phyloP scores from a whole-genome alignment of 2,113 vertebrate species.

The Anthoscopus minutus region DNA sequence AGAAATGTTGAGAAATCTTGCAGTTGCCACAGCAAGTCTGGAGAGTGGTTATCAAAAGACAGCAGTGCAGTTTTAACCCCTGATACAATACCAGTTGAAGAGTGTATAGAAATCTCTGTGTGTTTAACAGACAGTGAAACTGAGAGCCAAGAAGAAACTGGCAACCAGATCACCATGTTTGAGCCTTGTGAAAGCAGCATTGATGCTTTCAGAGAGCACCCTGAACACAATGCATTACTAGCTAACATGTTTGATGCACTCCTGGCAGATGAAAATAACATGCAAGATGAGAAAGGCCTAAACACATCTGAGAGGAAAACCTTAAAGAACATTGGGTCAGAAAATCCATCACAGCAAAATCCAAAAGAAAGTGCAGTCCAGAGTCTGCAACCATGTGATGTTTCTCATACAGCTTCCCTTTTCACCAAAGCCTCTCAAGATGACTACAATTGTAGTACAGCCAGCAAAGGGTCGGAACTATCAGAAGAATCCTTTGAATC shows the following conservation, averaged over 20 bases:
- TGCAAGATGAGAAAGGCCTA: neutral
- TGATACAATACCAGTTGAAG: slow-evolving; percentile 49
- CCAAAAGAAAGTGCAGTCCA: neutral
- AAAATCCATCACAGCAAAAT: neutral
- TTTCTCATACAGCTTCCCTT: neutral
- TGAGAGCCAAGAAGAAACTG: slow-evolving; percentile 9
- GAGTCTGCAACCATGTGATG: neutral
- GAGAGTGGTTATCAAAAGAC: slow-evolving; percentile 9
- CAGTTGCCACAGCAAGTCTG: neutral
- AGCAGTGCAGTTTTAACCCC: slow-evolving; percentile 39
- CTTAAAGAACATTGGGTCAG: neutral
- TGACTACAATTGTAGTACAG: neutral
- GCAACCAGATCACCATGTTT: neutral
- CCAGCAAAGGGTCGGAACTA: slow-evolving; percentile 24
- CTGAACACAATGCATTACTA: slow-evolving; percentile 40
- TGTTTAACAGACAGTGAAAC: neutral
- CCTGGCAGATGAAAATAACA: neutral
- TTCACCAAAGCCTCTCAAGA: neutral
- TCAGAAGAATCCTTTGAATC: slow-evolving; percentile 46
- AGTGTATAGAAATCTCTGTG: slow-evolving; percentile 27
- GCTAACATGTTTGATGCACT: slow-evolving; percentile 59
- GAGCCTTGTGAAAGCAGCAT: neutral
- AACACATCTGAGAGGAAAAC: neutral
- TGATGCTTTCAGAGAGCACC: neutral
- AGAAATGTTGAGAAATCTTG: neutral